These are phyloP conservation scores for Theonella swinhoei DNA, from an alignment of 37 sponge, comb jelly and placozoan genomes.

Conservation along the genomic window DNA sequence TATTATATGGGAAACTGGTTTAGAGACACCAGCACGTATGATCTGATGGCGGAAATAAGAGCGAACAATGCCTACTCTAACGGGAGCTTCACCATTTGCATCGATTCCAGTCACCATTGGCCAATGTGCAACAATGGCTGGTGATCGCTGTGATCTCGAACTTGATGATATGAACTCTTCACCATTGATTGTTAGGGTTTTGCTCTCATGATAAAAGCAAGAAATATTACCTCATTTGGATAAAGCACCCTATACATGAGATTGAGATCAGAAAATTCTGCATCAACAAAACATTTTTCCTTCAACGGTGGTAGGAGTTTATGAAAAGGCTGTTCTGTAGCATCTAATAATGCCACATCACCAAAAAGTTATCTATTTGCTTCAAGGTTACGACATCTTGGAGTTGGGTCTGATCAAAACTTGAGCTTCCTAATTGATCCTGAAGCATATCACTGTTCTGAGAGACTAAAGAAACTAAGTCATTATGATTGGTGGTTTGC, in stretches of 20 bases:
- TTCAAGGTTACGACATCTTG: too few species aligned
- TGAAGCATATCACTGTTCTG: background rate
- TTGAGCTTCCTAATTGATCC: too few species aligned
- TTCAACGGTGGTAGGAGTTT: background rate
- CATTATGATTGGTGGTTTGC: background rate
- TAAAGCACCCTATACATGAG: too few species aligned
- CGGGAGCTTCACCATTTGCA: slow-evolving; percentile 17
- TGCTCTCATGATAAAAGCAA: too few species aligned
- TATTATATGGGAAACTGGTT: too few species aligned
- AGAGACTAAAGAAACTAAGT: background rate
- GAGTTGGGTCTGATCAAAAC: too few species aligned
- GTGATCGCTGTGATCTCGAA: slow-evolving; percentile 9
- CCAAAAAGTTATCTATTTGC: background rate
- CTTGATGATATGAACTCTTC: slow-evolving; percentile 12
- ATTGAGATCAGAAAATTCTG: too few species aligned
- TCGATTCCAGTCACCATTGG: background rate
- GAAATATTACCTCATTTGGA: too few species aligned
- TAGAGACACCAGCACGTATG: too few species aligned
- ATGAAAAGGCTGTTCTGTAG: background rate
- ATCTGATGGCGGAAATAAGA: too few species aligned
- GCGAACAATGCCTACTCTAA: background rate
- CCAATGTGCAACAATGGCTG: slow-evolving; percentile 23
- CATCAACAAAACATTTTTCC: slow-evolving; percentile 3
- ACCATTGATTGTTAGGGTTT: background rate
- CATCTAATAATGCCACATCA: background rate